Base-by-base conservation (phyloP, 2,113 vertebrate genomes). In the Scortum barcoo region DNA sequence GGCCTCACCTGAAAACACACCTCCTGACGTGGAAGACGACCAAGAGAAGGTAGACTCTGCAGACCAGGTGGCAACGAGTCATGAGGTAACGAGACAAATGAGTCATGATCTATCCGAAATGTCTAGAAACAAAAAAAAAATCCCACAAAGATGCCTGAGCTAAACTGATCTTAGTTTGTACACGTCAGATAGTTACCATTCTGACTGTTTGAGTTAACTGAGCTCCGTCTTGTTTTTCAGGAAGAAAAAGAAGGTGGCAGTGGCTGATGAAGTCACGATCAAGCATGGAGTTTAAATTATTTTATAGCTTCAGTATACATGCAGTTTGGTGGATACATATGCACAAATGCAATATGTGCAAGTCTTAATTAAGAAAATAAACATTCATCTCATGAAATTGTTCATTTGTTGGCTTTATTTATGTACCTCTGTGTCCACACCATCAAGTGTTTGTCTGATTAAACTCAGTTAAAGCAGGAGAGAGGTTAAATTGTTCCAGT, bases 211-310 rank as follows among this genome's bases (percentile, higher is more conserved):
- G 7, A 72, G n/a, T 50, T 76, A 50, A 62, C 24, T 58, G 4
- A 51, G 1, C 6, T 30, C 50, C 76, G 54, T 85, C 22, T 76
- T 80, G 57, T 30, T 87, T 89, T 85, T 70, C 84, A 92, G 89
- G 66, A 73, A 17, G 75, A 84, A 56, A 2, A 83, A 44, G 66
- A 80, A 30, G 48, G 5, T 14, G 50, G 46, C 1, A 26, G 68
- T 0, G 2, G 4, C 2, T 75, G 61, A 90, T 8, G n/a, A 30
- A 56, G 12, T 54, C 30, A 51, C 2, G 2, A 24, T 14, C 4
- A 24, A 70, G 38, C 12, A 19, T 57, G 5, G 12, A 0, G 1
- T 20, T 69, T 10, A 11, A 42, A 57, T 50, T 24, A 24, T 16
- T 42, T 6, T 17, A 54, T 4, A 8, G 28, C n/a, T 19, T n/a